Evolutionary conservation across 2,797 vertebrate species (phyloP), one percentile per base, ranked within the genome.

Genomic region (Parotocinclus haroldoi): DNA sequence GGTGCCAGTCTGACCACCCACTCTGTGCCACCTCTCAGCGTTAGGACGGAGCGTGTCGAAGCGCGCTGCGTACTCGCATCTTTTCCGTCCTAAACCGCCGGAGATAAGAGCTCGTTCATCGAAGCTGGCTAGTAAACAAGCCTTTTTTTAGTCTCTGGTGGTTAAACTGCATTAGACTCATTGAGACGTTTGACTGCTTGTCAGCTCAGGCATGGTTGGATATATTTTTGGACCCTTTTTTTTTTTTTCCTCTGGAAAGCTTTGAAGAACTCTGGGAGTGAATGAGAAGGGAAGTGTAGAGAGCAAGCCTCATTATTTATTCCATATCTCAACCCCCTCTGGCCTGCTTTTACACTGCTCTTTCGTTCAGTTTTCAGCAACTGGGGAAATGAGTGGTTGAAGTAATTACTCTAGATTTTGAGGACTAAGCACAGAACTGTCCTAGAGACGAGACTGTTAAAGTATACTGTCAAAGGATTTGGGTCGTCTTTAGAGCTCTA

Each of bases 1-100:
- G 66, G 76, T 78, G 76, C 69, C 72, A 75, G 76, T 78, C 76
- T 78, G 63, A 46, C 60, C 63, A 16, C 76, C 68, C 56, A 75
- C 76, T 73, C 65, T 50, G 39, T 67, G 58, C 59, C 66, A 63
- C 60, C 59, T 58, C 60, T 74, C 50, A 45, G 39, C 27, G 44
- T 6, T 62, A n/a, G 40, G 10, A 50, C 14, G 49, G 8, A 40
- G 8, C 49, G 12, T 51, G 7, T 27, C 1, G 36, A 2, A 12
- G 17, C 58, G 38, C 19, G n/a, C 55, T 14, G 8, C 27, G 13
- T 8, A 9, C 27, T 19, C 13, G 49, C 48, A 38, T 74, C 39
- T 77, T 69, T 75, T 62, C 75, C 76, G 72, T 69, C 66, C 67
- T 50, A 66, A 66, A 77, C 61, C 55, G 48, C 76, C 69, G 69